Base-by-base conservation (phyloP, 2,888 invertebrate species). In the Scaptomyza flava region DNA sequence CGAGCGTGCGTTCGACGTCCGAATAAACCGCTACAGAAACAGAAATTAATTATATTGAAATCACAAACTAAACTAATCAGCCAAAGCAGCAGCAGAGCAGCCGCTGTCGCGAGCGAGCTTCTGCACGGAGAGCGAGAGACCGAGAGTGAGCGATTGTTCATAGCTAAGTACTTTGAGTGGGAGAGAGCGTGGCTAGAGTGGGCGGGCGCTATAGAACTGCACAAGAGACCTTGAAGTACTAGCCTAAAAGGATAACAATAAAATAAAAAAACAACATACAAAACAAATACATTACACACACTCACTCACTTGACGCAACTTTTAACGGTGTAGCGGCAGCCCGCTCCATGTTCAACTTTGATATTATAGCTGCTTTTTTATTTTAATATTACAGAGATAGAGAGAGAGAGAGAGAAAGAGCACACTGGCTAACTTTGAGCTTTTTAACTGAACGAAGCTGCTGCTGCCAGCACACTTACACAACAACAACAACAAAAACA, bases 41-140 rank as follows among this genome's bases (percentile, higher is more conserved):
- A 85, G 79, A 82, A 82, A 82, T 82, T 82, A 82, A 82, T 82
- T 82, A 82, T 82, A 82, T 87, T 82, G 82, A 82, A 82, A 82
- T 87, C 87, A 87, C 82, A 87, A 82, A 82, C 82, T 82, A 84
- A 82, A 82, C 82, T 82, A 82, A 82, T 82, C 82, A 82, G 85
- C 78, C 86, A 76, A 81, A 72, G 68, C 71, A 71, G 53, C 67
- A 71, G 50, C 60, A 69, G 70, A 63, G 51, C 47, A 59, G 57
- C 58, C 66, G 53, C 52, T 45, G 50, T 23, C 58, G 68, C 57
- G 34, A 34, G 34, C 34, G 75, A 74, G 75, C 70, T 72, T 72
- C 62, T 56, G 27, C 45, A 30, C 27, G 17, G 6, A 2, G 38
- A 38, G 9, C 6, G 17, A 34, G 53, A 63, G 30, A 43, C 43